phyloP scores from a whole-genome alignment of 2,888 invertebrate genomes.

The Phasia obesa region DNA sequence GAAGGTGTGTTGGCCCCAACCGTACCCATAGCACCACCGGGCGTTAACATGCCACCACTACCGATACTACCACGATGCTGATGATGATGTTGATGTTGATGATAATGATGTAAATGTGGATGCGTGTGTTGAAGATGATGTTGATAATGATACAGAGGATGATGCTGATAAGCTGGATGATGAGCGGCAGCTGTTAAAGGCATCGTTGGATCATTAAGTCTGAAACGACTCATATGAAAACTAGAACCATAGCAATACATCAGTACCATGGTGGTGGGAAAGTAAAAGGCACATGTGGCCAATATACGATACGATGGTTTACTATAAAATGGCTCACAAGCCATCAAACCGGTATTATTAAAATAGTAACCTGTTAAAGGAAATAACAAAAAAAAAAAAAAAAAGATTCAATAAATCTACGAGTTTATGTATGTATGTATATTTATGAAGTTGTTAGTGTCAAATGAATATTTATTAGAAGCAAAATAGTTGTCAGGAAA shows the following conservation, averaged over 20 bases:
- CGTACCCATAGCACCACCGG: slow-evolving; percentile 7
- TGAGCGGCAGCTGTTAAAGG: slow-evolving; percentile 82
- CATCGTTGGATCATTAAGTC: slow-evolving; percentile 83
- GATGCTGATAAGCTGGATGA: slow-evolving; percentile 78
- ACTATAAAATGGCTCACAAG: slow-evolving; percentile 94
- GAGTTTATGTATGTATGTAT: no score
- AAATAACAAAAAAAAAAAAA: background rate
- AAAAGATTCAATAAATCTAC: background rate
- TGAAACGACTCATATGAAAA: slow-evolving; percentile 92
- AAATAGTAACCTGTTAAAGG: slow-evolving; percentile 88
- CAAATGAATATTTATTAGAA: slow-evolving; percentile 6
- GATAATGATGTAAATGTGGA: slow-evolving; percentile 70
- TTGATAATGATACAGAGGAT: slow-evolving; percentile 70
- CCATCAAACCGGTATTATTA: slow-evolving; percentile 92
- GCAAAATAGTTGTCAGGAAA: background rate
- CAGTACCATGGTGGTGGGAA: slow-evolving; percentile 94
- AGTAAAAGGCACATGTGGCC: slow-evolving; percentile 93
- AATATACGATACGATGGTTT: slow-evolving; percentile 88
- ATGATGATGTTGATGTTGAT: slow-evolving; percentile 71
- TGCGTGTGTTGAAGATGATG: slow-evolving; percentile 71
- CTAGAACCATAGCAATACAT: slow-evolving; percentile 96
- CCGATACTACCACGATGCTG: slow-evolving; percentile 66
- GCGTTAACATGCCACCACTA: slow-evolving; percentile 14
- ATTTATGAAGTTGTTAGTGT: background rate
- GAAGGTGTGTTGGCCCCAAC: slow-evolving; percentile 64